Conservation (phyloP, 2,113 vertebrate genomes). For the Rhynchomys soricoides region DNA sequence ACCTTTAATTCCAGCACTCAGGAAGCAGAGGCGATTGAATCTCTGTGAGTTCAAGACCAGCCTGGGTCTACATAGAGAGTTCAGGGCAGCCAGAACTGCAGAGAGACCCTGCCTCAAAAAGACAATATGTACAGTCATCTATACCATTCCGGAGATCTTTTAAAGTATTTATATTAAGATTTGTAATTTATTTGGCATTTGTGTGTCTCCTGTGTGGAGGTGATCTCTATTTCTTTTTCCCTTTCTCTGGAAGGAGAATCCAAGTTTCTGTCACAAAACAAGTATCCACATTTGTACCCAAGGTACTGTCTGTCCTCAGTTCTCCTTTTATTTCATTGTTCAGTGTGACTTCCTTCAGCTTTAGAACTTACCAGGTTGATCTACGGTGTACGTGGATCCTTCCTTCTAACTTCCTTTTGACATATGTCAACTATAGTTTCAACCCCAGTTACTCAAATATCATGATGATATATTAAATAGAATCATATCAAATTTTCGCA, state of each 20-base stretch:
- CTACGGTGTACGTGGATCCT: rapidly evolving
- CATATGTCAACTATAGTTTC: neutral
- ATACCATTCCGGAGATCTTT: neutral
- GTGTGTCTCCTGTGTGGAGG: neutral
- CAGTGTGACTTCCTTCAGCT: neutral
- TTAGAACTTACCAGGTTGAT: neutral
- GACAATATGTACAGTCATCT: neutral
- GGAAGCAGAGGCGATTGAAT: neutral
- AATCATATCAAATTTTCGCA: neutral
- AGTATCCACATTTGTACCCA: neutral
- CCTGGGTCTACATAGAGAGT: neutral
- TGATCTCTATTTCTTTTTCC: neutral
- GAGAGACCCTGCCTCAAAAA: neutral
- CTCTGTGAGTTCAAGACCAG: neutral
- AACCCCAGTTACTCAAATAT: neutral
- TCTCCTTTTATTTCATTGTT: neutral
- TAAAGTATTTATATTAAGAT: neutral
- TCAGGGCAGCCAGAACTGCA: neutral
- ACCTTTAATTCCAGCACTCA: neutral
- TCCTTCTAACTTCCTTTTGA: neutral
- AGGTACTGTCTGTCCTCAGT: rapidly evolving
- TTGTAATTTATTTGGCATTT: neutral
- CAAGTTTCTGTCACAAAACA: neutral
- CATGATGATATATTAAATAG: neutral
- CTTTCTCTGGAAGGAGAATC: neutral